Conservation (phyloP, 1,140 invertebrate species). For the Pogonomyrmex barbatus region DNA sequence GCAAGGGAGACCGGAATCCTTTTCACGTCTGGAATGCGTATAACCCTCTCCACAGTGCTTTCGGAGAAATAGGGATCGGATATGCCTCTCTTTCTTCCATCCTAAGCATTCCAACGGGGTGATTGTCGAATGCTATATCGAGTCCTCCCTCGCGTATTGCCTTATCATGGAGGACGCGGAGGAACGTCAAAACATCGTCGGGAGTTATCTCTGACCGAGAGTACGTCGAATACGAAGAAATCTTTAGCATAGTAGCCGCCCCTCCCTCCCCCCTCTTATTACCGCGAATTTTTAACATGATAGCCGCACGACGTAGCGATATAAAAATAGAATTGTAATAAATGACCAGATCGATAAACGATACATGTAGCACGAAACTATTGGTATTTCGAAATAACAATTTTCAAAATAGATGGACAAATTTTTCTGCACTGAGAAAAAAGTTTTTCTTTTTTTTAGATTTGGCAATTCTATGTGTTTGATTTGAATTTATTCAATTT, state of each 20-base stretch:
- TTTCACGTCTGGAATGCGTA: conserved; percentile 56
- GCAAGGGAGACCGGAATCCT: conserved; percentile 30
- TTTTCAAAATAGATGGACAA: no score
- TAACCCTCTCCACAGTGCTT: conserved; percentile 26
- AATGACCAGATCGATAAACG: background rate
- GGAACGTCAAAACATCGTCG: conserved; percentile 46
- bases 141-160: conserved; percentile 50
- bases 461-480: no score
- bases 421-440: no score
- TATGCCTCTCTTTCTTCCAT: background rate
- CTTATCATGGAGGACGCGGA: conserved; percentile 44
- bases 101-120: conserved; percentile 59
- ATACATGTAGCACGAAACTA: background rate
- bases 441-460: no score
- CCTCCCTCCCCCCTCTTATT: conserved; percentile 14
- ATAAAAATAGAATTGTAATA: conserved; percentile 22
- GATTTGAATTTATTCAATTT: no score
- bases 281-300: conserved; percentile 50
- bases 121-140: conserved; percentile 67
- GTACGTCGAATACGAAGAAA: background rate
- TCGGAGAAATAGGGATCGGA: conserved; percentile 67
- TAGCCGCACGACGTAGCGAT: background rate
- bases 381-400: no score
- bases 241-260: conserved; percentile 24
- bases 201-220: conserved; percentile 34